Evolutionary conservation across 2,888 invertebrate species (phyloP), one percentile per base, ranked within the genome.

Genomic region (Drosophila helvetica): DNA sequence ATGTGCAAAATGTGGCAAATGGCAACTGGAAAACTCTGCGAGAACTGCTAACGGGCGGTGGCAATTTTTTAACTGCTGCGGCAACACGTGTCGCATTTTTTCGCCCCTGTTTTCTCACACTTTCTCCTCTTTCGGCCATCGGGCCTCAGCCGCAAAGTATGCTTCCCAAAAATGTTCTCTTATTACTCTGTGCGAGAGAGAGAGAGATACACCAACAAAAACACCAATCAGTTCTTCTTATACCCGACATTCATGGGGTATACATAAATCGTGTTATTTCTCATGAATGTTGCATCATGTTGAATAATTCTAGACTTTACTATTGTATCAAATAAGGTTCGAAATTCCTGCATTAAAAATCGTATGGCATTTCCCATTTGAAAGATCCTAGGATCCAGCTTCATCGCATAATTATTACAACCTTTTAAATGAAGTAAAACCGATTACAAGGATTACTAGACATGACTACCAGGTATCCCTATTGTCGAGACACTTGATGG

Each of bases 91-190:
- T 74, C 70, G 75, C 73, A 67, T 73, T 52, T 68, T 68, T 67
- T 52, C 30, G 33, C 22, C 46, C 56, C 67, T 62, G 53, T 45
- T 60, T 45, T 15, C 33, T 57, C 58, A 58, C 15, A 10, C 22
- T 46, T 38, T 3, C 43, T 61, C 58, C 69, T 47, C 47, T 69
- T 69, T 63, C 65, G 50, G 42, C 65, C 56, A 55, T 18, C 19
- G 12, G 45, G 55, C 51, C 57, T 60, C 45, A 62, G 74, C 88
- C 89, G 56, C 86, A 85, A 85, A 85, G 84, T 80, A 78, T 80
- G 72, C 73, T 68, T 68, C 65, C 59, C 50, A 43, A 67, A 74
- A 77, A 75, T 80, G 68, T 71, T 53, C 75, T 74, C 86, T 88
- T 82, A 78, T 74, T 78, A 72, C 76, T 77, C 56, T 74, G 58